Conservation (phyloP, 1,140 invertebrate genomes). For the Euglossa dilemma region DNA sequence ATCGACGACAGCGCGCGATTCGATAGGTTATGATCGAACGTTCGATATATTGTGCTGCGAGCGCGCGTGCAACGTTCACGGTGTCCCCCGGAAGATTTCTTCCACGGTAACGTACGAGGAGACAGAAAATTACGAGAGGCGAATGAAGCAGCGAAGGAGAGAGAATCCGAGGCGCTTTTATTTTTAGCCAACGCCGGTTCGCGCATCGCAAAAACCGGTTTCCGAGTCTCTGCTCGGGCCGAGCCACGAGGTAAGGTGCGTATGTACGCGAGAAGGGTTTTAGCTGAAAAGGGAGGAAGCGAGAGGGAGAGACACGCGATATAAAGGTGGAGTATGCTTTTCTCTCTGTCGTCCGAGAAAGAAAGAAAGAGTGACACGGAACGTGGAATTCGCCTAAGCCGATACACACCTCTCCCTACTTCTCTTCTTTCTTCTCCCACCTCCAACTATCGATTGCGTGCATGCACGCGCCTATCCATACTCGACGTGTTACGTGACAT, state of each 20-base stretch:
- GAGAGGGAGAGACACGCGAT: constrained; percentile 41
- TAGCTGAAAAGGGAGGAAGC: constrained; percentile 33
- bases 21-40: constrained; percentile 21
- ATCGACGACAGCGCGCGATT: constrained; percentile 33
- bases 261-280: constrained; percentile 57
- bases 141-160: constrained; percentile 29
- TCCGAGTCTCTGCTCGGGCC: constrained; percentile 34
- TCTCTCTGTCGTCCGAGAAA: background rate
- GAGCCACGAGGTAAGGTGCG: constrained; percentile 58
- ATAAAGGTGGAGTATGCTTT: constrained; percentile 17
- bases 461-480: constrained; percentile 41
- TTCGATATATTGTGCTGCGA: background rate
- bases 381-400: constrained; percentile 60
- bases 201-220: constrained; percentile 75
- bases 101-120: background rate
- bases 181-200: constrained; percentile 69
- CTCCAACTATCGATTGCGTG: constrained; percentile 58
- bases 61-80: background rate
- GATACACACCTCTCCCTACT: constrained; percentile 47
- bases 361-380: constrained; percentile 49
- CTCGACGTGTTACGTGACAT: constrained; percentile 39
- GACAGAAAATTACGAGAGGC: constrained; percentile 40
- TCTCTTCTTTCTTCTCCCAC: constrained; percentile 31
- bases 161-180: constrained; percentile 58
- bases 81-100: constrained; percentile 17